Conservation (phyloP, 1,140 invertebrate species). For the Gryon sp. region DNA sequence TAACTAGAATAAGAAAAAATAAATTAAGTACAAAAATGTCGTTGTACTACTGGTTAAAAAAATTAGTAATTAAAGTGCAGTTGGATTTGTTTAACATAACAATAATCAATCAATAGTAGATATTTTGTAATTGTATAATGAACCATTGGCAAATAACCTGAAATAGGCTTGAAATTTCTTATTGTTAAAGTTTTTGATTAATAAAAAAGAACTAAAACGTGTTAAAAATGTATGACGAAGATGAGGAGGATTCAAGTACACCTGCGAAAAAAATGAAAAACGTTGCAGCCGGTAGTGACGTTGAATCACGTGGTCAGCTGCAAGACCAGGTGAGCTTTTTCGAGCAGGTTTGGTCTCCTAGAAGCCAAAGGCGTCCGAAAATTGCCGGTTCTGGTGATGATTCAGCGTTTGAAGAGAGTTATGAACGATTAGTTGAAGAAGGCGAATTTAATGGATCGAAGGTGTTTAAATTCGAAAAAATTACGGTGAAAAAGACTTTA, state of each 20-base stretch:
- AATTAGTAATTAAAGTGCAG: too few species aligned
- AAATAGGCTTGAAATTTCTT: background rate
- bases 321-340: constrained; percentile 87
- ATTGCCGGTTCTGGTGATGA: constrained; percentile 58
- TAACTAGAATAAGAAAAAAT: too few species aligned
- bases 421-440: constrained; percentile 82
- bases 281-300: constrained; percentile 17
- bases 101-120: too few species aligned
- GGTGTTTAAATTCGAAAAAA: constrained; percentile 84
- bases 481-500: constrained; percentile 82
- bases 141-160: too few species aligned
- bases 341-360: constrained; percentile 85
- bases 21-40: too few species aligned
- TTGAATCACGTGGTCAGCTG: constrained; percentile 79
- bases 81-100: too few species aligned
- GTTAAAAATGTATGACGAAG: constrained; percentile 37
- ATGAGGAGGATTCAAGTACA: constrained; percentile 29
- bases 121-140: too few species aligned
- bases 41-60: too few species aligned
- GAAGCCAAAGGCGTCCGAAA: constrained; percentile 65
- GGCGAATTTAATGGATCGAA: constrained; percentile 82
- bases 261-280: constrained; percentile 15
- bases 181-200: background rate
- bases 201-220: background rate
- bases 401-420: constrained; percentile 81